phyloP scores from a whole-genome alignment of 92 coral and sea anemone genomes.

The Heliopora coerulea region DNA sequence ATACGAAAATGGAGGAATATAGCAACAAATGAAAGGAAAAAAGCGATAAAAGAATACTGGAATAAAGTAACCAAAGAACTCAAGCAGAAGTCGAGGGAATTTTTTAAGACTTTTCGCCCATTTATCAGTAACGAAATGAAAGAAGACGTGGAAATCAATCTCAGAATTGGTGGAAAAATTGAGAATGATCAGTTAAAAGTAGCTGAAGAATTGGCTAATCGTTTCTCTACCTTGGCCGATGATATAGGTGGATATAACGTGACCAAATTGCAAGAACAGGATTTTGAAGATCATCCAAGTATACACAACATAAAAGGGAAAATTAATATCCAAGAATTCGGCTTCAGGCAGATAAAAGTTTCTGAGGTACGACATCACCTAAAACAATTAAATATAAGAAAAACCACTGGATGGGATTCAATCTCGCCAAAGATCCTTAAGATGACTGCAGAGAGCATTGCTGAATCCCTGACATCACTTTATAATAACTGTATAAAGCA shows the following conservation, averaged over 20 bases:
- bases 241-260: slow-evolving; percentile 44
- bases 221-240: slow-evolving; percentile 52
- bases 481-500: slow-evolving; percentile 39
- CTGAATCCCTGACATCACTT: slow-evolving; percentile 39
- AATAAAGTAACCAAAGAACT: slow-evolving; percentile 38
- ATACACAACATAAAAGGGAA: slow-evolving; percentile 31
- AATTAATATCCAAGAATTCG: background rate
- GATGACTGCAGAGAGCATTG: slow-evolving; percentile 43
- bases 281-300: slow-evolving; percentile 51
- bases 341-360: too few relatives aligned
- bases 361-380: slow-evolving; percentile 16
- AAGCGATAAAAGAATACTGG: slow-evolving; percentile 45
- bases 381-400: slow-evolving; percentile 34
- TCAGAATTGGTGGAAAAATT: slow-evolving; percentile 17
- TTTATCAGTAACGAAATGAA: slow-evolving; percentile 35
- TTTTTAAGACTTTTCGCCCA: slow-evolving; percentile 51
- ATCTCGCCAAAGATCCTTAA: slow-evolving; percentile 35
- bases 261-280: slow-evolving; percentile 9
- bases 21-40: slow-evolving; percentile 49
- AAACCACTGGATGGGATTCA: slow-evolving; percentile 35
- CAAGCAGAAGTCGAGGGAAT: slow-evolving; percentile 41
- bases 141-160: slow-evolving; percentile 21
- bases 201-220: slow-evolving; percentile 40
- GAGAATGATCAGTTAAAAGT: slow-evolving; percentile 36
- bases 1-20: slow-evolving; percentile 50